These are phyloP conservation scores for Nymphalis io DNA, from an alignment of 1,140 invertebrate genomes.

Conservation along the genomic window DNA sequence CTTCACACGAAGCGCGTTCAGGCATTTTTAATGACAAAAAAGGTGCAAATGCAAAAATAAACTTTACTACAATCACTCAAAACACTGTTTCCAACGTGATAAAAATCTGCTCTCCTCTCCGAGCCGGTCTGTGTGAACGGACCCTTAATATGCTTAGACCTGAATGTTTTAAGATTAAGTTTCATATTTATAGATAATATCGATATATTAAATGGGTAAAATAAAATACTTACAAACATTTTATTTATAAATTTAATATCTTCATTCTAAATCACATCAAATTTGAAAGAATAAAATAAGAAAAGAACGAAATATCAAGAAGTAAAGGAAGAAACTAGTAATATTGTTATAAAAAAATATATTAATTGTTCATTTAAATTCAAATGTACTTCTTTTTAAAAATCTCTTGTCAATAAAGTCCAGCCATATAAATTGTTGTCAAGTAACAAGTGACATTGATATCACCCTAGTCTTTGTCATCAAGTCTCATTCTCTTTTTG, in stretches of 20 bases:
- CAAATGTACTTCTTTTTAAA: background rate
- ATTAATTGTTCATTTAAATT: background rate
- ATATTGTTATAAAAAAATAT: background rate
- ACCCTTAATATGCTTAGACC: background rate
- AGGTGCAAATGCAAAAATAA: no score
- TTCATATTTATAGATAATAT: background rate
- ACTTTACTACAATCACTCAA: no score
- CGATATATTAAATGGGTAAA: background rate
- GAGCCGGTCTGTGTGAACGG: no score
- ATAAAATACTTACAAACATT: background rate
- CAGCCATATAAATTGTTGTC: constrained; percentile 21
- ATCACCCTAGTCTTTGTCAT: constrained; percentile 41
- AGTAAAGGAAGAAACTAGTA: background rate
- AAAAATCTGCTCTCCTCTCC: no score
- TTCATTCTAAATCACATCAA: background rate
- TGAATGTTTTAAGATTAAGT: background rate
- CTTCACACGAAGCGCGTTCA: no score
- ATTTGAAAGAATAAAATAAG: no score
- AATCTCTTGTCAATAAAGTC: constrained; percentile 11
- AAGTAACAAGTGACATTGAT: constrained; percentile 22
- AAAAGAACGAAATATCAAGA: background rate
- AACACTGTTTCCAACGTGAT: no score
- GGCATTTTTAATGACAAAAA: no score
- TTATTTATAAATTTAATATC: background rate
- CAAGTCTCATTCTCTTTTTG: constrained; percentile 61